phyloP scores from a whole-genome alignment of 1,140 invertebrate genomes.

The Euschistus heros region DNA sequence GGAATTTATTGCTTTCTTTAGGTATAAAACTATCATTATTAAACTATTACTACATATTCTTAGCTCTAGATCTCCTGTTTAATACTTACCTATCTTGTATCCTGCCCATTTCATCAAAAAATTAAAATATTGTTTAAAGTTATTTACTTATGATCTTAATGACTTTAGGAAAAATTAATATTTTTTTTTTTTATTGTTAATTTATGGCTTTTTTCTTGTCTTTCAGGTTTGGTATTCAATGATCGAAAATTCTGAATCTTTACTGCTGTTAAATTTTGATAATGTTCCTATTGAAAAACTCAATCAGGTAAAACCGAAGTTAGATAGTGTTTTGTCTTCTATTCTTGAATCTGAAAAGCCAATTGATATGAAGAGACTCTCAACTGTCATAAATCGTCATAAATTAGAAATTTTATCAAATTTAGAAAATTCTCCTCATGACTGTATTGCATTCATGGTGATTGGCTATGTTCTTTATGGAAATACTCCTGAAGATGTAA shows the following conservation, averaged over 20 bases:
- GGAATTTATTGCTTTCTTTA: too few species aligned
- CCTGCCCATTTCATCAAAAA: too few species aligned
- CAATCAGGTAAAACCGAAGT: conserved; percentile 46
- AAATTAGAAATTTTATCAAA: conserved; percentile 58
- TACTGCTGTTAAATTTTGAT: conserved; percentile 59
- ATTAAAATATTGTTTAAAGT: too few species aligned
- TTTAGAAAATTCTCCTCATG: conserved; percentile 65
- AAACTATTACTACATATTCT: too few species aligned
- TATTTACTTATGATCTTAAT: too few species aligned
- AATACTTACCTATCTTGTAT: too few species aligned
- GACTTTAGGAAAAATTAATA: too few species aligned
- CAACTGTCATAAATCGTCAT: conserved; percentile 56
- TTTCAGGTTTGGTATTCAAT: conserved; percentile 53
- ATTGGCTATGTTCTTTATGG: conserved; percentile 78
- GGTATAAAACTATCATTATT: too few species aligned
- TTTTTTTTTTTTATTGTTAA: too few species aligned
- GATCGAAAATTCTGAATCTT: conserved; percentile 57
- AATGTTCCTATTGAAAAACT: conserved; percentile 66
- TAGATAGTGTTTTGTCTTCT: conserved; percentile 46
- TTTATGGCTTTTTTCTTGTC: too few species aligned
- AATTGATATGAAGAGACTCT: conserved; percentile 66
- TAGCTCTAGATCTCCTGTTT: too few species aligned
- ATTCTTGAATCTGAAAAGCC: conserved; percentile 37
- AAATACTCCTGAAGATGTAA: conserved; percentile 58
- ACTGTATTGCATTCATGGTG: conserved; percentile 58